A percentile compares a stretch with the other conserved stretches of the same genome.
Evolutionary conservation across 2,797 vertebrate genomes (phyloP).

Genomic region (Sebastes baramenuke): DNA sequence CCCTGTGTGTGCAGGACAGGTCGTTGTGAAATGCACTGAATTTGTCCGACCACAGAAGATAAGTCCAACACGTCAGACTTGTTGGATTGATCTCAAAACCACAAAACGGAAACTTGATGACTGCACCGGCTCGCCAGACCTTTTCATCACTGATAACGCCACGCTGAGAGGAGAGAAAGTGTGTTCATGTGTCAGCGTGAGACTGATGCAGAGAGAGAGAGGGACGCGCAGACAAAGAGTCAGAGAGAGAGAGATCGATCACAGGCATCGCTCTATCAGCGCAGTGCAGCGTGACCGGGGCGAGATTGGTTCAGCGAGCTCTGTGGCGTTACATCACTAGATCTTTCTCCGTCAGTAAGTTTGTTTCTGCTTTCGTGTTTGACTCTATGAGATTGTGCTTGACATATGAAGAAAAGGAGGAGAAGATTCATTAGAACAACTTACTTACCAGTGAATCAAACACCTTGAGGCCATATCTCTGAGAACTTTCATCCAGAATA

Average conservation of each 20-base stretch:
- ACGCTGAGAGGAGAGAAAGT: conserved; percentile 6
- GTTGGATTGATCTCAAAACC: conserved; percentile 42
- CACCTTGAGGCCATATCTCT: conserved; percentile 95
- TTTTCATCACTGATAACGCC: conserved; percentile 44
- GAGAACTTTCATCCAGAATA: conserved; percentile 96
- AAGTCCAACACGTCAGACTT: conserved; percentile 16
- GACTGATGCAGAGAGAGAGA: conserved; percentile 7
- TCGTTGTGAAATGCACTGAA: not conserved
- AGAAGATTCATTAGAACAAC: not conserved
- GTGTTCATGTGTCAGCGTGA: conserved; percentile 41
- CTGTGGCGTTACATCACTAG: conserved; percentile 45
- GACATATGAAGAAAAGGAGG: not conserved
- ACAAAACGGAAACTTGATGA: conserved; percentile 37
- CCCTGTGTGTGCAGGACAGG: not conserved
- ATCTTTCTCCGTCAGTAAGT: conserved; percentile 10
- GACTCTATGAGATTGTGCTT: not conserved
- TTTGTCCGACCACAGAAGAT: not conserved
- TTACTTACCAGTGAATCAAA: conserved; percentile 96
- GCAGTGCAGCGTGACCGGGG: conserved; percentile 51
- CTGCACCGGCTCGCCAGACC: conserved; percentile 6
- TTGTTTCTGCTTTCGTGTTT: conserved; percentile 12
- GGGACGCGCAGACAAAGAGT: not conserved
- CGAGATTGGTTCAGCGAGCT: conserved; percentile 59
- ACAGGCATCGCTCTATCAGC: conserved; percentile 30
- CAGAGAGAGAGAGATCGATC: conserved; percentile 43